These are phyloP conservation scores for Napeogenes inachia DNA, from an alignment of 2,888 invertebrate genomes.

Conservation along the genomic window DNA sequence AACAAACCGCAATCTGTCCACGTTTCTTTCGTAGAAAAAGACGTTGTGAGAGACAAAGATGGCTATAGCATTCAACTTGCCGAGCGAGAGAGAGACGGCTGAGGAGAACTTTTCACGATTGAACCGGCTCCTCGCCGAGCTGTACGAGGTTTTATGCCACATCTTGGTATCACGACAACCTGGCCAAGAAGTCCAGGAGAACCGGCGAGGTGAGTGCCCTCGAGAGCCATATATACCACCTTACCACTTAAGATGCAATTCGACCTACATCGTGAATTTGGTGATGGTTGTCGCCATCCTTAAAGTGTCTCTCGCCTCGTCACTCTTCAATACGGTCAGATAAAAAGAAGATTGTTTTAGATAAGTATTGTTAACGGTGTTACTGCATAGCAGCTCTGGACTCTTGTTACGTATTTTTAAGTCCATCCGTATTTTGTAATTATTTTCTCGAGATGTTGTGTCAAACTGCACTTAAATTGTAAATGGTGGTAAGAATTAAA, in stretches of 20 bases:
- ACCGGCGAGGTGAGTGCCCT: conserved; percentile 75
- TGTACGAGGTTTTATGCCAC: conserved; percentile 76
- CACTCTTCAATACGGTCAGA: conserved; percentile 75
- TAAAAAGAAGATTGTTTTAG: conserved; percentile 64
- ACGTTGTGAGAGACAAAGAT: conserved; percentile 63
- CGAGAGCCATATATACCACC: conserved; percentile 72
- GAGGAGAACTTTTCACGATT: conserved; percentile 77
- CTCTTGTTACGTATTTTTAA: conserved; percentile 75
- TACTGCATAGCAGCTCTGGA: conserved; percentile 74
- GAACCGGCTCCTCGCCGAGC: conserved; percentile 75
- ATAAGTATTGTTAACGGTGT: conserved; percentile 73
- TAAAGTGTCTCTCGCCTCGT: conserved; percentile 72
- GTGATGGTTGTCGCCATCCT: conserved; percentile 75
- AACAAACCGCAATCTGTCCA: conserved; percentile 65
- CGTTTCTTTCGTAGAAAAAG: conserved; percentile 70
- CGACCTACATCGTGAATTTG: conserved; percentile 76
- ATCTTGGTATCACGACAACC: conserved; percentile 74
- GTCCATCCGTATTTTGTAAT: conserved; percentile 55
- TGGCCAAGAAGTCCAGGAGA: conserved; percentile 68
- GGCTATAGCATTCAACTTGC: conserved; percentile 78
- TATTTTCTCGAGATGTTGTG: conserved; percentile 66
- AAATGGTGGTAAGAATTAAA: conserved; percentile 66
- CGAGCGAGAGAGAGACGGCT: conserved; percentile 74
- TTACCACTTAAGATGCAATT: conserved; percentile 78
- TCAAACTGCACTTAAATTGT: conserved; percentile 76